Evolutionary conservation across 2,113 vertebrate genomes (phyloP).

Genomic region (Pollachius pollachius): DNA sequence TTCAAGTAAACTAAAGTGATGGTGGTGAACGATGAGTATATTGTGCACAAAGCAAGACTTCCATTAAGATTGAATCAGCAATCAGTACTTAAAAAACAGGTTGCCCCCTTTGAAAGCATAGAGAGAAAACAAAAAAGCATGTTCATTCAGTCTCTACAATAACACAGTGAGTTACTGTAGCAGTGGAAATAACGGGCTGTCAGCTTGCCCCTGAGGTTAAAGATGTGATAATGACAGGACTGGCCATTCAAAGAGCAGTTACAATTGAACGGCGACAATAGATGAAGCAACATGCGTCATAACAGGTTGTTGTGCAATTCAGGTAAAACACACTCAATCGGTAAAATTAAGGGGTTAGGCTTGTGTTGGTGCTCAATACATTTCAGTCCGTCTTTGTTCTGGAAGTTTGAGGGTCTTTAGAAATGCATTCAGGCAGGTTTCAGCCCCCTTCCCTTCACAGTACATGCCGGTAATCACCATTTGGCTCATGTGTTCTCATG

Average conservation of each 20-base stretch:
- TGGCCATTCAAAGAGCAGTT: constrained; percentile 18
- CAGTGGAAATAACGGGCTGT: constrained; percentile 18
- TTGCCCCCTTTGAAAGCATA: background rate
- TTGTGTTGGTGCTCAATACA: no score
- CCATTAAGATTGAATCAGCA: no score
- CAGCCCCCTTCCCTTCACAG: constrained; percentile 29
- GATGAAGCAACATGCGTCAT: constrained; percentile 22
- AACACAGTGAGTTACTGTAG: constrained; percentile 1
- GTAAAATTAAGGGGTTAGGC: no score
- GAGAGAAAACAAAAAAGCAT: background rate
- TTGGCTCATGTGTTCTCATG: background rate
- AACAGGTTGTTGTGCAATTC: constrained; percentile 26
- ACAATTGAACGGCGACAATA: constrained; percentile 20
- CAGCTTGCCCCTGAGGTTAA: constrained; percentile 13
- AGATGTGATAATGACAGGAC: constrained; percentile 27
- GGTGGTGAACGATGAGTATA: no score
- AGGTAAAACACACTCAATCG: background rate
- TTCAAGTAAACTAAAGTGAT: no score
- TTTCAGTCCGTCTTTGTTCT: no score
- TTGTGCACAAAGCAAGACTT: no score
- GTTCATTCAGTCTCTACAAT: background rate
- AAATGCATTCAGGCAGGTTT: constrained; percentile 23
- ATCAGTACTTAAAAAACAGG: no score
- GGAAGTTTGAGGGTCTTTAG: no score
- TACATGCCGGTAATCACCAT: constrained; percentile 39